Conservation (phyloP, 2,888 invertebrate species). For the Steinernema hermaphroditum region DNA sequence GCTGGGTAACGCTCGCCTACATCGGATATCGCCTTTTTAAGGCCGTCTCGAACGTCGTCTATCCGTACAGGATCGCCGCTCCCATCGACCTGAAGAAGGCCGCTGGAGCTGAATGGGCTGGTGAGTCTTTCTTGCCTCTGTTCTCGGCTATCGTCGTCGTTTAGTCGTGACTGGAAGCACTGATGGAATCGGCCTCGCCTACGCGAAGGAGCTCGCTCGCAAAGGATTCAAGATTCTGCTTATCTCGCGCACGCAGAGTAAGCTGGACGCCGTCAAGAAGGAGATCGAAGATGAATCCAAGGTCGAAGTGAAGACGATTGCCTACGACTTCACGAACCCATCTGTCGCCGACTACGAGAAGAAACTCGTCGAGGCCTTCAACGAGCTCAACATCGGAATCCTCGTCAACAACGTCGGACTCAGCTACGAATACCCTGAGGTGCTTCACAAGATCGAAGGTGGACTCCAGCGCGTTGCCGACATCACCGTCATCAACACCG, state of each 20-base stretch:
- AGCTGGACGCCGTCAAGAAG: conserved; percentile 58
- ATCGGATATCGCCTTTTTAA: conserved; percentile 44
- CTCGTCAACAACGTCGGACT: conserved; percentile 87
- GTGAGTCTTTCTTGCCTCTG: conserved; percentile 38
- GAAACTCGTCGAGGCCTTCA: conserved; percentile 52
- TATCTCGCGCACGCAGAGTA: conserved; percentile 60
- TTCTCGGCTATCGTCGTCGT: conserved; percentile 33
- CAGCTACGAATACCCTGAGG: conserved; percentile 81
- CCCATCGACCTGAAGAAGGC: conserved; percentile 56
- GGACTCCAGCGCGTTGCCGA: conserved; percentile 55
- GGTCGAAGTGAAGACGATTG: conserved; percentile 55
- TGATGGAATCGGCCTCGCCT: conserved; percentile 66
- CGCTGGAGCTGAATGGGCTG: conserved; percentile 63
- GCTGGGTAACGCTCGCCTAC: conserved; percentile 49
- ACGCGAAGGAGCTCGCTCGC: conserved; percentile 62
- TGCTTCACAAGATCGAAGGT: conserved; percentile 58
- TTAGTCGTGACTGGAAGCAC: conserved; percentile 65
- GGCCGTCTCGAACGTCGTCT: conserved; percentile 40
- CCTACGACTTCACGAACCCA: conserved; percentile 60
- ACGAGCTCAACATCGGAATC: conserved; percentile 58
- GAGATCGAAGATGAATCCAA: conserved; percentile 53
- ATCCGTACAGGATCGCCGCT: conserved; percentile 50
- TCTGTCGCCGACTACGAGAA: conserved; percentile 52
- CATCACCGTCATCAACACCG: conserved; percentile 79
- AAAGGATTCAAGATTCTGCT: conserved; percentile 61